Conservation (phyloP, 2,797 vertebrate genomes). For the Falco cherrug region DNA sequence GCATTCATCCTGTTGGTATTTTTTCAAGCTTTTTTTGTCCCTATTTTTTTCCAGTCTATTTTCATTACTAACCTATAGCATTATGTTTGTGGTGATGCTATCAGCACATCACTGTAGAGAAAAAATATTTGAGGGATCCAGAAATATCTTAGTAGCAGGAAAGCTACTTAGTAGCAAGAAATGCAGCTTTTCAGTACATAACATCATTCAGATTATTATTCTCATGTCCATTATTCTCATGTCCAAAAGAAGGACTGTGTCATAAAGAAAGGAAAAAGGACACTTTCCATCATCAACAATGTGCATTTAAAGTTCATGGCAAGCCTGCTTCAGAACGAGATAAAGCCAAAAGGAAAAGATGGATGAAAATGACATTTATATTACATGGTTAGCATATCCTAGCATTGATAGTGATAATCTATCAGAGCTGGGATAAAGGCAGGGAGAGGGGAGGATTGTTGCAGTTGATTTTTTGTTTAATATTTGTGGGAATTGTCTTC, state of each 20-base stretch:
- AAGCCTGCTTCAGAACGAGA: not conserved
- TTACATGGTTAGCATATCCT: not conserved
- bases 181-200: not conserved
- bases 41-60: not conserved
- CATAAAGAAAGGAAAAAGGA: not conserved
- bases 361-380: slow-evolving; percentile 11
- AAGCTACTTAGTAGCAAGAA: not conserved
- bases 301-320: not conserved
- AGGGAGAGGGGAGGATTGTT: not conserved
- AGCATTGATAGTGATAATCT: not conserved
- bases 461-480: not conserved
- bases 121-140: not conserved
- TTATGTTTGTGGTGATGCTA: not conserved
- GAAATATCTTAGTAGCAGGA: not conserved
- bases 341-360: not conserved
- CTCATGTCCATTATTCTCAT: not conserved
- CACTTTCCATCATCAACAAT: not conserved
- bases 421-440: not conserved
- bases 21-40: not conserved
- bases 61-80: not conserved
- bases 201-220: not conserved
- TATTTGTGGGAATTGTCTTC: not conserved
- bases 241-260: not conserved
- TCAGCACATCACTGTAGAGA: not conserved
- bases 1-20: not conserved